Evolutionary conservation across 2,797 vertebrate genomes (phyloP).

Genomic region (Lepilemur ruficaudatus): DNA sequence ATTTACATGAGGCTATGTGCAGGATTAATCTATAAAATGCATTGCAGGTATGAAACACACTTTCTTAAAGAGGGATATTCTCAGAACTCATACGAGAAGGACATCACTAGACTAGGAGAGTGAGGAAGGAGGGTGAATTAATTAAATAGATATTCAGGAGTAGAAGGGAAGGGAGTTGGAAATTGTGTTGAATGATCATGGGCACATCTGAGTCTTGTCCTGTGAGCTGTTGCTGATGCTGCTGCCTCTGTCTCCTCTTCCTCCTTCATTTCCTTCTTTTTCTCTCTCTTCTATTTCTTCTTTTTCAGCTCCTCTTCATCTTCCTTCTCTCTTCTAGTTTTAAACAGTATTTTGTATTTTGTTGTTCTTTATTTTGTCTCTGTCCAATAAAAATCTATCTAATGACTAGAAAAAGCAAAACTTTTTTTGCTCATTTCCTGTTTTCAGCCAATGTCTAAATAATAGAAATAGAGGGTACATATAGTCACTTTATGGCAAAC

Average conservation of each 20-base stretch:
- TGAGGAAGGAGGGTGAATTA: not conserved
- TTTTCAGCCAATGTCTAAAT: not conserved
- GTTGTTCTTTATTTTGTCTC: not conserved
- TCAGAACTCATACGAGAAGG: not conserved
- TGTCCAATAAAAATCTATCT: not conserved
- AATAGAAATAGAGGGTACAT: not conserved
- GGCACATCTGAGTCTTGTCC: not conserved
- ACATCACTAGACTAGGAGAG: not conserved
- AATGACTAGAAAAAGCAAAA: not conserved
- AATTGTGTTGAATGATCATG: not conserved
- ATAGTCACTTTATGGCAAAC: not conserved
- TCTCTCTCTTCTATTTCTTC: not conserved
- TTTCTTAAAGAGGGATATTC: not conserved
- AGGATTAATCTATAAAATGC: not conserved
- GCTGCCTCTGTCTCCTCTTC: rapidly evolving
- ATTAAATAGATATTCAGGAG: not conserved
- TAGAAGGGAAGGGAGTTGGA: not conserved
- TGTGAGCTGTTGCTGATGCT: not conserved
- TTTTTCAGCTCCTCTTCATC: not conserved
- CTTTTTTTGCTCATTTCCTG: not conserved
- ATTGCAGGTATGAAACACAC: not conserved
- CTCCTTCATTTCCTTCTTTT: not conserved
- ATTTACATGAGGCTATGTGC: not conserved
- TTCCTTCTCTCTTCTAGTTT: not conserved
- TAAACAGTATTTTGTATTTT: not conserved